Evolutionary conservation across 2,888 invertebrate species (phyloP), one percentile per base, ranked within the genome.

Genomic region (Temnothorax ravouxi): DNA sequence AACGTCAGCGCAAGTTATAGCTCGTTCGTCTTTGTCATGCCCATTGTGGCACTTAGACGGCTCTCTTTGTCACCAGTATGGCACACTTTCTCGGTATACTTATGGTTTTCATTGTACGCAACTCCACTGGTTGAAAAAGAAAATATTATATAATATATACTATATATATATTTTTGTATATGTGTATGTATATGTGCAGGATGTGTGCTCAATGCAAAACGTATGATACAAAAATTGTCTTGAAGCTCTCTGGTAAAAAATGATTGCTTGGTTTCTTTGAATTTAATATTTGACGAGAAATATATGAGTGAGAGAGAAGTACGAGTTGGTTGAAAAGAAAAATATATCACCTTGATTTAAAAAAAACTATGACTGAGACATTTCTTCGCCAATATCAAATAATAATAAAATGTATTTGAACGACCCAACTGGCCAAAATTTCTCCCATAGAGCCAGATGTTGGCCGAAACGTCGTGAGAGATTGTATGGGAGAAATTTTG

Each of bases 1-100:
- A 79, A 34, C 79, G 74, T 79, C 79, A 74, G 38, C 59, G 75
- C 47, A 59, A 74, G 75, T 74, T 80, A 80, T 74, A 75, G 75
- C 79, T 79, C 79, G 79, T 80, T 80, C 79, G 79, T 80, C 79
- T 80, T 80, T 80, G 79, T 80, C 75, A 74, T 80, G 75, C 79
- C 79, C 29, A 80, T 80, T 80, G 79, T 80, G 76, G 79, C 75
- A 80, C 79, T 80, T 75, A 75, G 79, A 80, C 56, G 75, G 76
- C 76, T 80, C 79, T 80, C 79, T 80, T 80, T 80, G 79, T 80
- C 79, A 80, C 47, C 47, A 34, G 47, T 50, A 59, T 38, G 75
- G 59, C 79, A 74, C 38, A 74, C 75, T 80, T 74, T 80, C 79
- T 47, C 59, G 25, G 75, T 25, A 50, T 59, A 80, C 76, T 80